phyloP scores from a whole-genome alignment of 2,797 vertebrate species.

The Pangasius djambal region DNA sequence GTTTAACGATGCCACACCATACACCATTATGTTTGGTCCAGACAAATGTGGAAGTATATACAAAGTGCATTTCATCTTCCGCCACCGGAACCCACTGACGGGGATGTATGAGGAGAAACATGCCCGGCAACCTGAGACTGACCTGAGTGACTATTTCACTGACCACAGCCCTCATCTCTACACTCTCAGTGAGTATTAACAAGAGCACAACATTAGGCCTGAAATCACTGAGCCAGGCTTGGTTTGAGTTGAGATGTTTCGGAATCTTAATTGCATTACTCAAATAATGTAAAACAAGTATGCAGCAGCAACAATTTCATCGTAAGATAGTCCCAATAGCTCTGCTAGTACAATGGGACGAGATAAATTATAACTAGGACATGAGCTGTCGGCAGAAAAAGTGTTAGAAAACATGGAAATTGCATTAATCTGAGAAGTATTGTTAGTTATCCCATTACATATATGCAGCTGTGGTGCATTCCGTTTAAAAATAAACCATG shows the following conservation, averaged over 20 bases:
- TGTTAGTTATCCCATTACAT: background rate
- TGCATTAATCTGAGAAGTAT: background rate
- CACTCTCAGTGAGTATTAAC: constrained; percentile 57
- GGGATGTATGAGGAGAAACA: constrained; percentile 63
- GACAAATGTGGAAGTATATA: constrained; percentile 63
- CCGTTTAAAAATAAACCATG: background rate
- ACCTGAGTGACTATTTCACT: constrained; percentile 62
- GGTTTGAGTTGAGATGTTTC: background rate
- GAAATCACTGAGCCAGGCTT: background rate
- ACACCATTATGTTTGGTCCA: constrained; percentile 68
- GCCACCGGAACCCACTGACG: constrained; percentile 58
- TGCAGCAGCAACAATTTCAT: background rate
- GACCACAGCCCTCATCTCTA: constrained; percentile 64
- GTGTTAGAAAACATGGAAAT: background rate
- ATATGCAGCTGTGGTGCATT: background rate
- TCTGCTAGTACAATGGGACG: background rate
- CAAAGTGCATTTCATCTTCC: constrained; percentile 66
- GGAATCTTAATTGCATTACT: background rate
- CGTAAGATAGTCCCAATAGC: background rate
- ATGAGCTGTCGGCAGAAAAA: background rate
- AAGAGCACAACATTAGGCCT: background rate
- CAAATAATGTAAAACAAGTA: background rate
- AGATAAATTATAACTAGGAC: background rate
- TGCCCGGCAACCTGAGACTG: constrained; percentile 54
- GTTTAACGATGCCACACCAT: constrained; percentile 62